These are phyloP conservation scores for Trachelus stipa DNA, from an alignment of 2,888 invertebrate genomes.

Conservation along the genomic window DNA sequence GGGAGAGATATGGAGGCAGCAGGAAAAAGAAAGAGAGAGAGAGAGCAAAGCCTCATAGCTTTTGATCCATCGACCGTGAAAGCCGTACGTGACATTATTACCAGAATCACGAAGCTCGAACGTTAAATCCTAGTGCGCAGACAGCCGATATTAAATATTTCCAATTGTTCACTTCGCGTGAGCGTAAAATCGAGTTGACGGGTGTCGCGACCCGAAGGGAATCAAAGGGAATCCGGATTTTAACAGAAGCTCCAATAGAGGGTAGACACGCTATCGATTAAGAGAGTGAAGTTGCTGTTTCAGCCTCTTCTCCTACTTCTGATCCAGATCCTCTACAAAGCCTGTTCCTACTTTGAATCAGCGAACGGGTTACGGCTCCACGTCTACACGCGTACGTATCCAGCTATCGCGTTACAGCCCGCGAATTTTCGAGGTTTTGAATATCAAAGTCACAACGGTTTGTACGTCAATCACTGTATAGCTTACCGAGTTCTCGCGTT, in stretches of 20 bases:
- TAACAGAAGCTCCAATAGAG: background rate
- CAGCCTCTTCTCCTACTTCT: background rate
- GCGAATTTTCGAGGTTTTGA: constrained; percentile 12
- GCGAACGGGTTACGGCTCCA: background rate
- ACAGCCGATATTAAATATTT: constrained; percentile 10
- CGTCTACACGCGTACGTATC: background rate
- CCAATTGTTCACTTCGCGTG: constrained; percentile 13
- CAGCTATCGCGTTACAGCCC: constrained; percentile 2
- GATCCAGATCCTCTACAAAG: background rate
- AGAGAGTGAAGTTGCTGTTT: background rate
- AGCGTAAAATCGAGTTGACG: constrained; percentile 37
- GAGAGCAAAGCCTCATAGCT: background rate
- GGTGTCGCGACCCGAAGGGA: background rate
- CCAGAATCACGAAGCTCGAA: constrained; percentile 31
- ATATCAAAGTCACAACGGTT: constrained; percentile 13
- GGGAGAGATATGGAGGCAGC: no score
- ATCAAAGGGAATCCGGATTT: background rate
- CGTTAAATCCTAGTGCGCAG: background rate
- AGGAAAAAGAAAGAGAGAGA: no score
- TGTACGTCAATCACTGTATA: background rate
- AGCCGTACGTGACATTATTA: constrained; percentile 58
- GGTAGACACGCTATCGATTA: background rate
- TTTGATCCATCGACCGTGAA: constrained; percentile 52
- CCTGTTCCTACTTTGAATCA: background rate
- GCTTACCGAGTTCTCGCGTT: constrained; percentile 11